Conservation (phyloP, 2,888 invertebrate species). For the Callyntrura sp. region DNA sequence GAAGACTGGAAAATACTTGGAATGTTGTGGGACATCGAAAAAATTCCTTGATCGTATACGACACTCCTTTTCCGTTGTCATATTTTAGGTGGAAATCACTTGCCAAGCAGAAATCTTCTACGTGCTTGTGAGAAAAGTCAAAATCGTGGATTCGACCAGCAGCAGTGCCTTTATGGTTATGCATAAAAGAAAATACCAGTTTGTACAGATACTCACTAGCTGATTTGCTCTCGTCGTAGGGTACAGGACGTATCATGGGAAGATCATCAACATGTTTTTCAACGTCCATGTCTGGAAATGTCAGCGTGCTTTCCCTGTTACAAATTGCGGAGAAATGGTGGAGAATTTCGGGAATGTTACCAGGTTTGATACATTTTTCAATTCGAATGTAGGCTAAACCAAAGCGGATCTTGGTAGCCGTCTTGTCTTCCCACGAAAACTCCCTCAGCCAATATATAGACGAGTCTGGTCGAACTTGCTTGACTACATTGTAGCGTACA, state of each 20-base stretch:
- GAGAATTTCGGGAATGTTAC: conserved; percentile 17
- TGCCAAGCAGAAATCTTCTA: conserved; percentile 27
- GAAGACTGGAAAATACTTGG: not conserved
- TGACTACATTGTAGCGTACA: not conserved
- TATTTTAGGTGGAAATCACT: conserved; percentile 5
- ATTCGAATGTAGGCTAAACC: conserved; percentile 14
- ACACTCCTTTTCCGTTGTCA: conserved; percentile 1
- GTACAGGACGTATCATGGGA: conserved; percentile 19
- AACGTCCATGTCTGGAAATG: conserved; percentile 11
- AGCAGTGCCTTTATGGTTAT: not conserved
- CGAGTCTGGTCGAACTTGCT: conserved; percentile 5
- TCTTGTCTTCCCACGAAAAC: conserved; percentile 37
- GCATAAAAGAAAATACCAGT: not conserved
- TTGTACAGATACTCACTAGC: not conserved
- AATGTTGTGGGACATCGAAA: conserved; percentile 14
- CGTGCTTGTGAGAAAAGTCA: not conserved
- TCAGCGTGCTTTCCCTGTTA: not conserved
- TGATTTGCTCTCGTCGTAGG: not conserved
- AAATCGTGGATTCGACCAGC: not conserved
- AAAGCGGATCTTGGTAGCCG: not conserved
- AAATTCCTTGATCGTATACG: not conserved
- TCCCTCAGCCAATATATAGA: conserved; percentile 23
- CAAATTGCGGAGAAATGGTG: conserved; percentile 34
- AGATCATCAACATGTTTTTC: conserved; percentile 17
- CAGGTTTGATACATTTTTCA: conserved; percentile 12